phyloP scores from a whole-genome alignment of 2,888 invertebrate genomes.

The Gari tellinella region DNA sequence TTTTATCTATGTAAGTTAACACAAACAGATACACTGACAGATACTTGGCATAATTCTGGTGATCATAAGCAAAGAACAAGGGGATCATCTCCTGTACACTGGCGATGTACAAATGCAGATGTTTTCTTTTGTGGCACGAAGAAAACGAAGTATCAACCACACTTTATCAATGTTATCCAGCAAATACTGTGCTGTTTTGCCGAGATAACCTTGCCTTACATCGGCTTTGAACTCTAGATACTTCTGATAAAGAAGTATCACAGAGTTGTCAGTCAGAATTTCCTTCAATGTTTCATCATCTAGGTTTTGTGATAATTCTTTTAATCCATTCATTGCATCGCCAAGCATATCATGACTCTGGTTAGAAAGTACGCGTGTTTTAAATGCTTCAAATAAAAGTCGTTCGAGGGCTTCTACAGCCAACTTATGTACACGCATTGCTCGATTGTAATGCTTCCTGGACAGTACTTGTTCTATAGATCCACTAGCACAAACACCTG shows the following conservation, averaged over 20 bases:
- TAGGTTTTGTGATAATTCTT: constrained; percentile 9
- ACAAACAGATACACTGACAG: constrained; percentile 30
- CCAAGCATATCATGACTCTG: too few species aligned
- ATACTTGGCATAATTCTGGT: too few species aligned
- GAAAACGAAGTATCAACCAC: constrained; percentile 28
- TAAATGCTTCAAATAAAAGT: constrained; percentile 20
- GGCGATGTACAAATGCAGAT: constrained; percentile 34
- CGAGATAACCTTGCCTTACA: constrained; percentile 20
- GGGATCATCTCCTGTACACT: constrained; percentile 24
- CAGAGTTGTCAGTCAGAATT: too few species aligned
- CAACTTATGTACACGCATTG: constrained; percentile 46
- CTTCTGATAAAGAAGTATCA: not conserved
- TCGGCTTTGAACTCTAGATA: constrained; percentile 26
- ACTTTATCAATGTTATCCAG: constrained; percentile 42
- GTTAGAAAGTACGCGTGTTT: too few species aligned
- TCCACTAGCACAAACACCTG: constrained; percentile 47
- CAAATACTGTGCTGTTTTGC: constrained; percentile 55
- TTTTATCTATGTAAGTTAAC: constrained; percentile 22
- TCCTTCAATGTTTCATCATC: not conserved
- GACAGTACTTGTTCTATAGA: constrained; percentile 39
- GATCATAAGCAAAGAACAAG: constrained; percentile 42
- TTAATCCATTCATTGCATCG: not conserved
- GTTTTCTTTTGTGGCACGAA: constrained; percentile 44
- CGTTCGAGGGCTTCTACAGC: constrained; percentile 37
- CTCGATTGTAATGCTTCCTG: constrained; percentile 36